Evolutionary conservation across 2,888 invertebrate genomes (phyloP).

Genomic region (Patella ulyssiponensis): DNA sequence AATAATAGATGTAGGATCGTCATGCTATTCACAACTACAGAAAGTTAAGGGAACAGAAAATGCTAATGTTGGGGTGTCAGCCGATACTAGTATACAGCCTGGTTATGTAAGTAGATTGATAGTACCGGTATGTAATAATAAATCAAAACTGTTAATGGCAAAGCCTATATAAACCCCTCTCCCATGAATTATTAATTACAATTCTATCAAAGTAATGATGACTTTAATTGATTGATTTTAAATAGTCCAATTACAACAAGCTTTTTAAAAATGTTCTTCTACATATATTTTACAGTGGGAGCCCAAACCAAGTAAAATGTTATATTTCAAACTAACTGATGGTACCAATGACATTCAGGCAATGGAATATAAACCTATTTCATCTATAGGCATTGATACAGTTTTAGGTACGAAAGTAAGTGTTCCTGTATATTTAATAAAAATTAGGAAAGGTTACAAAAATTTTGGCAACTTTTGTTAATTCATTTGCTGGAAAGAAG

Average conservation of each 20-base stretch:
- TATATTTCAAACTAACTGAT: conserved; percentile 82
- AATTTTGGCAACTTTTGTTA: no score
- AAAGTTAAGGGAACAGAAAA: conserved; percentile 75
- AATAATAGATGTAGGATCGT: conserved; percentile 79
- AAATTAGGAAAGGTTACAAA: no score
- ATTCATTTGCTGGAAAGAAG: no score
- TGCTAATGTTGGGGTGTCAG: conserved; percentile 70
- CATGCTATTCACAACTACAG: conserved; percentile 77
- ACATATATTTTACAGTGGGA: conserved; percentile 72
- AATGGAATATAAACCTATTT: conserved; percentile 80
- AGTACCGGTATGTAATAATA: no score
- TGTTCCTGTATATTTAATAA: no score
- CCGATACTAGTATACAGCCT: conserved; percentile 59
- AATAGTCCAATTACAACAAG: no score
- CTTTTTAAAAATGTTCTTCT: no score
- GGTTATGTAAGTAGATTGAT: conserved; percentile 20
- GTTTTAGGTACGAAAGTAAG: conserved; percentile 73
- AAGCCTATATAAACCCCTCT: no score
- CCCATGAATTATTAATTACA: no score
- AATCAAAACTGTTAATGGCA: no score
- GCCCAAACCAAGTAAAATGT: conserved; percentile 78
- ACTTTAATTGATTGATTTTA: no score
- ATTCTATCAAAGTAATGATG: no score
- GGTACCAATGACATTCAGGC: conserved; percentile 81
- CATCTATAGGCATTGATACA: conserved; percentile 62